Conservation (phyloP, 2,888 invertebrate species). For the Tetrapedia diversipes region DNA sequence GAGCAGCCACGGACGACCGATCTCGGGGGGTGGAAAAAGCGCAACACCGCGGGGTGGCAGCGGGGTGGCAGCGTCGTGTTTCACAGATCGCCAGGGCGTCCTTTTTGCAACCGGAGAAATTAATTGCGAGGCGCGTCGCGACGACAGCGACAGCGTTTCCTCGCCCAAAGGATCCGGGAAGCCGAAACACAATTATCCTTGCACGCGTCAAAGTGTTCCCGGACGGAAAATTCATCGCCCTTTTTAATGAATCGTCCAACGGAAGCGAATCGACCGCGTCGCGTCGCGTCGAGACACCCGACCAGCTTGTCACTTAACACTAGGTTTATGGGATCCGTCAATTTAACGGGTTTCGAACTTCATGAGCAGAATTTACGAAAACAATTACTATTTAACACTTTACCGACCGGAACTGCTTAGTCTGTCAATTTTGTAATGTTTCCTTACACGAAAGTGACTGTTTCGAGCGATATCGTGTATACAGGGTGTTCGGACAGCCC, state of each 20-base stretch:
- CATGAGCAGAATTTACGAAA: too few relatives aligned
- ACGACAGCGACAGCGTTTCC: not conserved
- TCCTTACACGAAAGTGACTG: too few relatives aligned
- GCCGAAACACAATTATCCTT: slow-evolving; percentile 26
- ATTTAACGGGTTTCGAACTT: too few relatives aligned
- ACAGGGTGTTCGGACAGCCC: too few relatives aligned
- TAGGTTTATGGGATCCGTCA: too few relatives aligned
- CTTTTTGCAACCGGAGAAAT: slow-evolving; percentile 18
- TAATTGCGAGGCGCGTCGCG: slow-evolving; percentile 15
- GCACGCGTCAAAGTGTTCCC: slow-evolving; percentile 5
- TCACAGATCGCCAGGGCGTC: slow-evolving; percentile 6
- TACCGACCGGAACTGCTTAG: too few relatives aligned
- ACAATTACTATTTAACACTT: too few relatives aligned
- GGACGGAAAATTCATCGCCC: slow-evolving; percentile 1
- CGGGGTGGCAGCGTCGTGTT: slow-evolving; percentile 31
- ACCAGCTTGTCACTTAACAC: too few relatives aligned
- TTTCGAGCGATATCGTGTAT: too few relatives aligned
- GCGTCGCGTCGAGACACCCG: slow-evolving; percentile 6
- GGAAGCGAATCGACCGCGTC: not conserved
- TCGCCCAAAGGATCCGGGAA: not conserved
- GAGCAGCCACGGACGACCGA: not conserved
- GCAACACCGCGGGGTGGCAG: too few relatives aligned
- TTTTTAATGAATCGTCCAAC: slow-evolving; percentile 28
- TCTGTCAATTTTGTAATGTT: too few relatives aligned
- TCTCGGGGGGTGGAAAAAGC: not conserved